Percentiles rank a stretch among this genome's conserved stretches.
phyloP scores from a whole-genome alignment of 2,888 invertebrate genomes.

The Erebia aethiops region DNA sequence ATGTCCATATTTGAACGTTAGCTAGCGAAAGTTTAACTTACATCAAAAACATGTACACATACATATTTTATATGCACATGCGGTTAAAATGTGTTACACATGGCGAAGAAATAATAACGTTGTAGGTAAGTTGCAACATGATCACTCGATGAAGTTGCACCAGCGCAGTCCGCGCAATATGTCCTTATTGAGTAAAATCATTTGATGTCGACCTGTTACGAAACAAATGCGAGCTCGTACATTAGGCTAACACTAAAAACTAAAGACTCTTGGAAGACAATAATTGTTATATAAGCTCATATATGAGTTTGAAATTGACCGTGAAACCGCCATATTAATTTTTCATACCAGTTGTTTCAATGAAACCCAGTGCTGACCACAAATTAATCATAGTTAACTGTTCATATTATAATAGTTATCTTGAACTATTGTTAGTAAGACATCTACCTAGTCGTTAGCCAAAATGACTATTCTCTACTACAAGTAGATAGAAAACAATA shows the following conservation, averaged over 20 bases:
- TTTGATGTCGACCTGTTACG: slow-evolving; percentile 12
- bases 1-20: background rate
- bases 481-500: background rate
- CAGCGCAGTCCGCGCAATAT: slow-evolving; percentile 25
- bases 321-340: background rate
- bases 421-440: background rate
- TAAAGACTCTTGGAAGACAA: background rate
- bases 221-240: background rate
- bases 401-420: background rate
- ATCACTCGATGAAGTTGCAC: slow-evolving; percentile 20
- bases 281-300: no score
- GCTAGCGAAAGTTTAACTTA: background rate
- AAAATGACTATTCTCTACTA: background rate
- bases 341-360: background rate
- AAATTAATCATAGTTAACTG: background rate
- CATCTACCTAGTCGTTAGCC: background rate
- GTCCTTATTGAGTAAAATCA: slow-evolving; percentile 24
- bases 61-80: background rate
- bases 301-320: background rate
- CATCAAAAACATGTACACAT: background rate
- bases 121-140: slow-evolving; percentile 10
- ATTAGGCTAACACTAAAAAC: background rate
- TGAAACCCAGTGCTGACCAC: background rate
- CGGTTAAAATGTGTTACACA: slow-evolving; percentile 14
- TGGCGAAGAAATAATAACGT: slow-evolving; percentile 27